Evolutionary conservation across 1,140 invertebrate genomes (phyloP).

Genomic region (Apis cerana): DNA sequence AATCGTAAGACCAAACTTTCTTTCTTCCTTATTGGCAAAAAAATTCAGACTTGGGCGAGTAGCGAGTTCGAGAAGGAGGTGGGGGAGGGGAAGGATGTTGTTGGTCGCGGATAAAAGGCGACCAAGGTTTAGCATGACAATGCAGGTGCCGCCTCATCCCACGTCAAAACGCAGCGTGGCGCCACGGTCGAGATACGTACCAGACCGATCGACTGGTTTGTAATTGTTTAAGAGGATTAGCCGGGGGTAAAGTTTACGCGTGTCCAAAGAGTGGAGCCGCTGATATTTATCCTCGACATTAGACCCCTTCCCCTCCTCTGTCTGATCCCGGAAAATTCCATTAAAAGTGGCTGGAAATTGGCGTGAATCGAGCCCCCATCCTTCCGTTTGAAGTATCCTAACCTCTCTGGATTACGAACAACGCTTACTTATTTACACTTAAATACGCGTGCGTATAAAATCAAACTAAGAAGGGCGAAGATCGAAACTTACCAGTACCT

Average conservation of each 20-base stretch:
- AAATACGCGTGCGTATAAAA: too few species aligned
- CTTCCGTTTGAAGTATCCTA: too few species aligned
- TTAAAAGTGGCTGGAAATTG: constrained; percentile 41
- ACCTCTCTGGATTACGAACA: too few species aligned
- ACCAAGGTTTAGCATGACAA: constrained; percentile 78
- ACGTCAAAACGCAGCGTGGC: constrained; percentile 81
- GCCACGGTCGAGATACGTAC: constrained; percentile 69
- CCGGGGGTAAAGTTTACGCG: constrained; percentile 70
- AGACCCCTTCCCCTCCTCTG: constrained; percentile 7
- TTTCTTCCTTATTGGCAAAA: not conserved
- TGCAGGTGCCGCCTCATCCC: constrained; percentile 80
- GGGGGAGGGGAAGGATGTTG: constrained; percentile 43
- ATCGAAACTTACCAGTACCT: too few species aligned
- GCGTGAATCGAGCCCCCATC: constrained; percentile 33
- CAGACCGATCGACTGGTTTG: constrained; percentile 69
- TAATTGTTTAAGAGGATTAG: constrained; percentile 80
- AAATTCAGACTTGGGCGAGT: not conserved
- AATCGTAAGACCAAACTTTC: too few species aligned
- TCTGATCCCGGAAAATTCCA: constrained; percentile 55
- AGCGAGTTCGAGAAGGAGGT: too few species aligned
- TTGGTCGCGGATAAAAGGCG: constrained; percentile 67
- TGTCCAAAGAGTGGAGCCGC: constrained; percentile 17
- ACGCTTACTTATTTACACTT: too few species aligned
- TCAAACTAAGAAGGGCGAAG: too few species aligned
- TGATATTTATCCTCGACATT: constrained; percentile 66